Conservation (phyloP, 2,888 invertebrate genomes). For the Eulithis prunata region DNA sequence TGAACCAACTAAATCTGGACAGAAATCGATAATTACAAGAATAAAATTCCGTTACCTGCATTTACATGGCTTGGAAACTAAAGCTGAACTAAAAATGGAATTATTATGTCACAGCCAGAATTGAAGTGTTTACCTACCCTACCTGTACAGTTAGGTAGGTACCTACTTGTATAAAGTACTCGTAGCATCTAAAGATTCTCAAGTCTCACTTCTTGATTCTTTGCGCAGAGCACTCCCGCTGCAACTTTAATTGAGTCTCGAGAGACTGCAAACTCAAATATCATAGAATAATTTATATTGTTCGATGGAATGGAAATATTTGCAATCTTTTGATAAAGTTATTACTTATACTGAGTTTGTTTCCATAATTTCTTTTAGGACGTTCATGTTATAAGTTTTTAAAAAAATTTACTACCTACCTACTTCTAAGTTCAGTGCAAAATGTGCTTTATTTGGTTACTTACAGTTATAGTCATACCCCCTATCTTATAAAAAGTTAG, state of each 20-base stretch:
- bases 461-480: too few relatives aligned
- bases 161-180: slow-evolving; percentile 31
- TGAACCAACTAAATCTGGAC: too few relatives aligned
- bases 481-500: too few relatives aligned
- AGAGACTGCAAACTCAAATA: slow-evolving; percentile 52
- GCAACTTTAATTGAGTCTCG: slow-evolving; percentile 66
- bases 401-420: too few relatives aligned
- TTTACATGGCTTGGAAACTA: not conserved
- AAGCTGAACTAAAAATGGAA: not conserved
- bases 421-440: too few relatives aligned
- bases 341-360: slow-evolving; percentile 11
- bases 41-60: too few relatives aligned
- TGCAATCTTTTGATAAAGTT: slow-evolving; percentile 40
- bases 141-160: slow-evolving; percentile 13
- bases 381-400: too few relatives aligned
- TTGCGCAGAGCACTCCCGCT: slow-evolving; percentile 40
- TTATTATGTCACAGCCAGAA: not conserved
- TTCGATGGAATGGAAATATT: slow-evolving; percentile 44
- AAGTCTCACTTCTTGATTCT: slow-evolving; percentile 42
- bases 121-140: not conserved
- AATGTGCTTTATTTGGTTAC: too few relatives aligned
- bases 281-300: slow-evolving; percentile 53
- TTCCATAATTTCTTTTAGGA: not conserved
- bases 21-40: too few relatives aligned
- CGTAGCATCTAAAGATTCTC: slow-evolving; percentile 23